Evolutionary conservation across 2,797 vertebrate genomes (phyloP).

Genomic region (Tenualosa thibaudeaui): DNA sequence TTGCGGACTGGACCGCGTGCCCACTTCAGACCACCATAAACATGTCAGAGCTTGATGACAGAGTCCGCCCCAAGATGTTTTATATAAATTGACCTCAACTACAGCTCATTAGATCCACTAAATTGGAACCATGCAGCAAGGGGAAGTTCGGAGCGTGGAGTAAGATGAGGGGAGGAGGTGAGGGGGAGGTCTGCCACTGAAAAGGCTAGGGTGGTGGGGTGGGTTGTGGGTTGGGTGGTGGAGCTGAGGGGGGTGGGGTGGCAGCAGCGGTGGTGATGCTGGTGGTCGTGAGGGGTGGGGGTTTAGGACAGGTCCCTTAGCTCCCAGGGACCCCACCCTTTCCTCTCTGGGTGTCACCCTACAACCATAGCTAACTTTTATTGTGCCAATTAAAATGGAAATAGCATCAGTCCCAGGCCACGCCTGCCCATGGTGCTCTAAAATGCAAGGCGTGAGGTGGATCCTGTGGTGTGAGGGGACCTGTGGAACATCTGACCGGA

Average conservation of each 20-base stretch:
- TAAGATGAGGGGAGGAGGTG: neutral
- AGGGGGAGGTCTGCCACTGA: neutral
- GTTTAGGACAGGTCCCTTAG: conserved; percentile 28
- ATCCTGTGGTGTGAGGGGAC: neutral
- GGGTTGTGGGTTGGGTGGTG: neutral
- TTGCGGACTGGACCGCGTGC: conserved; percentile 75
- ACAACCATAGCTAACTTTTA: neutral
- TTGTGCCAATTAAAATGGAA: conserved; percentile 20
- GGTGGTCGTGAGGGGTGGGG: conserved; percentile 17
- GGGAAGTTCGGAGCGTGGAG: conserved; percentile 51
- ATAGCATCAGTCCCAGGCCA: conserved; percentile 1
- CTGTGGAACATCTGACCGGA: conserved; percentile 24
- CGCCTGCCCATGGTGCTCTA: neutral
- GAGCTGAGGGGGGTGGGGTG: neutral
- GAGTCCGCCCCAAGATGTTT: conserved; percentile 75
- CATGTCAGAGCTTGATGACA: conserved; percentile 82
- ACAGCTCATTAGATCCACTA: conserved; percentile 81
- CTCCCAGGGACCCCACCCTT: conserved; percentile 16
- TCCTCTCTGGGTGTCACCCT: conserved; percentile 1
- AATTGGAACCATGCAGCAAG: conserved; percentile 80
- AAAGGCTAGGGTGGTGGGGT: conserved; percentile 10
- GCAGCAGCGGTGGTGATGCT: neutral
- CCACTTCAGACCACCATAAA: conserved; percentile 84
- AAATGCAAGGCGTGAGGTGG: conserved; percentile 20
- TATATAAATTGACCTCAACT: conserved; percentile 83